Conservation (phyloP, 53 echinoderm and acorn worm genomes). For the Astropecten irregularis region DNA sequence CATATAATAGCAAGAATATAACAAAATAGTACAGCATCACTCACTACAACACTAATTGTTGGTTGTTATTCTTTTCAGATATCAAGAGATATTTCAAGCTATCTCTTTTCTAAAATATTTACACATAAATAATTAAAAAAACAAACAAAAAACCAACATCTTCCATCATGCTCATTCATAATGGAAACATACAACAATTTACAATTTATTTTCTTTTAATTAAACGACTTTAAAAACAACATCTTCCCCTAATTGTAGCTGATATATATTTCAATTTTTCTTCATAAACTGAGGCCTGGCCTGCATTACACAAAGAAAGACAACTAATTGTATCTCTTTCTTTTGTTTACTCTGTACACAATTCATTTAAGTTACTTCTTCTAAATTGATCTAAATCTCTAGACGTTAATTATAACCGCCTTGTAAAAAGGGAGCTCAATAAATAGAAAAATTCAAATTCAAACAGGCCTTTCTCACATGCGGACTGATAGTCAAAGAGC, state of each 20-base stretch:
- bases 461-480: slow-evolving; percentile 3
- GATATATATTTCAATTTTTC: not conserved
- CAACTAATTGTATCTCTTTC: not conserved
- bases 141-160: slow-evolving; percentile 10
- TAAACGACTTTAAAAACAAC: slow-evolving; percentile 29
- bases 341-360: slow-evolving; percentile 26
- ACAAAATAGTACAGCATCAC: slow-evolving; percentile 37
- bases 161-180: not conserved
- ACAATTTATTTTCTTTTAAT: slow-evolving; percentile 2
- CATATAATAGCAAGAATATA: not conserved
- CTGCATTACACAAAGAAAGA: slow-evolving; percentile 46
- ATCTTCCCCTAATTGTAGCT: slow-evolving; percentile 15
- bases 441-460: slow-evolving; percentile 26
- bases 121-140: slow-evolving; percentile 40
- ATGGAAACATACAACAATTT: slow-evolving; percentile 19
- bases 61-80: not conserved
- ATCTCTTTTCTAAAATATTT: slow-evolving; percentile 32
- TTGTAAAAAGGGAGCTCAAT: slow-evolving; percentile 18
- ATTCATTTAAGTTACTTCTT: slow-evolving; percentile 5
- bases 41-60: slow-evolving; percentile 9
- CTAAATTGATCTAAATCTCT: slow-evolving; percentile 19
- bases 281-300: slow-evolving; percentile 28
- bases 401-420: slow-evolving; percentile 30
- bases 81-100: not conserved
- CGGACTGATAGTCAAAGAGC: no score